Evolutionary conservation across 2,113 vertebrate species (phyloP), one percentile per base, ranked within the genome.

Genomic region (Pterocles orientalis): DNA sequence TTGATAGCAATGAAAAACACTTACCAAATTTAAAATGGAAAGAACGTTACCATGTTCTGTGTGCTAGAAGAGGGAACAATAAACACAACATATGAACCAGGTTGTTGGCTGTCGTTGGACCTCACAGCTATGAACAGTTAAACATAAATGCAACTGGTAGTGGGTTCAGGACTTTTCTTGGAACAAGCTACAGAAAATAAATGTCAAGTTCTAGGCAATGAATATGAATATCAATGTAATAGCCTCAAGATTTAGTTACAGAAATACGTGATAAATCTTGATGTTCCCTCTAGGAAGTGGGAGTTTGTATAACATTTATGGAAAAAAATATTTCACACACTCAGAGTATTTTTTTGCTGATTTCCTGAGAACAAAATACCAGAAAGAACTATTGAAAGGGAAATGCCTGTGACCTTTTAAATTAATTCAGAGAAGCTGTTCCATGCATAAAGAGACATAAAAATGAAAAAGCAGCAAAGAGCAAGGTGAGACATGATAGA

Each of bases 161-260:
- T 6, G 48, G 41, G 26, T 41, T 6, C 48, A 43, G n/a, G 54
- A 56, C 12, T 88, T 76, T 33, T 2, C 24, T 18, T 29, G 29
- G 16, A 65, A 20, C 2, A 31, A 41, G 31, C 17, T 24, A 36
- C 4, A 66, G 47, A 83, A 78, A 48, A 60, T 6, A 16, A 75
- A 39, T 39, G 3, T 39, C 34, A 56, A 1, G 0, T 17, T 69
- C 23, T 45, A n/a, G 8, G 16, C 2, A 58, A 8, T 28, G 12
- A 48, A 47, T 61, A 45, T 9, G 17, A 54, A 51, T 53, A 24
- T 13, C 3, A 56, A 36, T 29, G n/a, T 3, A 45, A 23, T 15
- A 13, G 17, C 14, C 6, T 80, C 3, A 29, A 58, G 4, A 54
- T 34, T 36, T 18, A 11, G 28, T 56, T 76, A 36, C 18, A 68